A percentile compares a stretch with the other conserved stretches of the same genome.
These are phyloP conservation scores for Mythimna impura DNA, from an alignment of 2,888 invertebrate genomes.

Conservation along the genomic window DNA sequence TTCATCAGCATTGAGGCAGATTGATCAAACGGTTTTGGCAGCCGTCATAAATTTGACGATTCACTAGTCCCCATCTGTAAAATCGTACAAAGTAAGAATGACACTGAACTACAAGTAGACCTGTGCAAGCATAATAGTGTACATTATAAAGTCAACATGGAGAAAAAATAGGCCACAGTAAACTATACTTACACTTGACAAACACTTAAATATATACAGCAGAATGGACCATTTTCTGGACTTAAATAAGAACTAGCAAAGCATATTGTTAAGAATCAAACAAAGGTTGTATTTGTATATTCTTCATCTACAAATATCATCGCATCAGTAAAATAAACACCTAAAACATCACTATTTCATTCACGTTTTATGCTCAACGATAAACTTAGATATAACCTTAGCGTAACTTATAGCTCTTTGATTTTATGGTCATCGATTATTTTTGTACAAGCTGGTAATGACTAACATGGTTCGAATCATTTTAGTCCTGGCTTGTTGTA, in stretches of 20 bases:
- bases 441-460: background rate
- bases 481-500: background rate
- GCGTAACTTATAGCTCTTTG: background rate
- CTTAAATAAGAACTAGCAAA: conserved; percentile 2
- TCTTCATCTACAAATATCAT: background rate
- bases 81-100: background rate
- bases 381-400: background rate
- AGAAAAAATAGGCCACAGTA: conserved; percentile 1
- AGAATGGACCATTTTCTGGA: conserved; percentile 8
- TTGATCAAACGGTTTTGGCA: background rate
- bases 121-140: background rate
- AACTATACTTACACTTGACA: background rate
- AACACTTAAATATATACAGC: background rate
- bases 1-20: background rate
- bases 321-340: conserved; percentile 11
- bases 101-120: background rate
- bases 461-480: conserved; percentile 1
- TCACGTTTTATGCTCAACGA: background rate
- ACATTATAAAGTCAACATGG: conserved; percentile 22
- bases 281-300: background rate
- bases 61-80: background rate
- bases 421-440: conserved; percentile 13
- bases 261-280: background rate
- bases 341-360: conserved; percentile 4
- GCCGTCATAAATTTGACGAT: background rate